A percentile compares a stretch with the other conserved stretches of the same genome.
Conservation (phyloP, 2,888 invertebrate species). For the Junonia oenone region DNA sequence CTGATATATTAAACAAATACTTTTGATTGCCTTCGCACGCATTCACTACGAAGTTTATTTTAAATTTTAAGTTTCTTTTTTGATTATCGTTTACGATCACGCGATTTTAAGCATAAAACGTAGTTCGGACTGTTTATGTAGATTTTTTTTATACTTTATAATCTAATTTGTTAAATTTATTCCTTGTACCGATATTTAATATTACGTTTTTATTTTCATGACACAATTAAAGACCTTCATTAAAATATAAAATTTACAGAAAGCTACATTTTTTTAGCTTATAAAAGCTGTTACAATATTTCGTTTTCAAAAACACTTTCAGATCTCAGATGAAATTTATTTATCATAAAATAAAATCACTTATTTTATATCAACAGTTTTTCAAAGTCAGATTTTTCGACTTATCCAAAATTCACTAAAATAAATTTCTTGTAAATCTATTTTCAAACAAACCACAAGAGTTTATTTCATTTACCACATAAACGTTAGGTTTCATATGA, state of each 20-base stretch:
- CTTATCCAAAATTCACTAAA: no score
- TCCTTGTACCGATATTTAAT: not conserved
- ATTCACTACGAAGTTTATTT: not conserved
- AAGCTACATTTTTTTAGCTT: no score
- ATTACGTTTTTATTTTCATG: not conserved
- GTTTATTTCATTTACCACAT: not conserved
- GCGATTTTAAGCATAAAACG: slow-evolving; percentile 13
- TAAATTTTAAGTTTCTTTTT: slow-evolving; percentile 4
- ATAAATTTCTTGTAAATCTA: no score
- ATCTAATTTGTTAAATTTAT: not conserved
- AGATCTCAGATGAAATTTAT: no score
- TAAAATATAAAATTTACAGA: no score
- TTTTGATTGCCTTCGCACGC: slow-evolving; percentile 17
- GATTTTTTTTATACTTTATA: not conserved
- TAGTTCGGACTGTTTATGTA: not conserved
- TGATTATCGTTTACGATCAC: slow-evolving; percentile 24
- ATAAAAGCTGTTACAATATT: no score
- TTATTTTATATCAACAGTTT: no score
- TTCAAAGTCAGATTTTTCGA: no score
- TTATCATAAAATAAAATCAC: no score
- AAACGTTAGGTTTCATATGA: slow-evolving; percentile 5
- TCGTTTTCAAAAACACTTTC: no score
- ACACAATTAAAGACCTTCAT: not conserved
- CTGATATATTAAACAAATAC: slow-evolving; percentile 8
- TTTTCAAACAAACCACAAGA: no score